These are phyloP conservation scores for Passerina amoena DNA, from an alignment of 2,113 vertebrate species.

Conservation along the genomic window DNA sequence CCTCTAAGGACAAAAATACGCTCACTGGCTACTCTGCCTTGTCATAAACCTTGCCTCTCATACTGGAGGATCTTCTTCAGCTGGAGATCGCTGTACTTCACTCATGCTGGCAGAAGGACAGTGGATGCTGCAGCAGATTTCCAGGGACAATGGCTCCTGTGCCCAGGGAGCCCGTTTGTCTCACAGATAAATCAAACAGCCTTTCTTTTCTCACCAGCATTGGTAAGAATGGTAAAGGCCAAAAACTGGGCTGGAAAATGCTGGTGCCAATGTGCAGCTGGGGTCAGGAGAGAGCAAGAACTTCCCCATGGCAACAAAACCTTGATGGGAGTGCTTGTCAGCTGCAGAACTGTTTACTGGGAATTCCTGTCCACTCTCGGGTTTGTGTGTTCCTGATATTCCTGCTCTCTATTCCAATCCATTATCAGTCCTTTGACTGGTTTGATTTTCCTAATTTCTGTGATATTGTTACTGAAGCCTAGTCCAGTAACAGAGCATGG, in stretches of 20 bases:
- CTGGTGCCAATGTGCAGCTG: background rate
- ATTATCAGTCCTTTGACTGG: background rate
- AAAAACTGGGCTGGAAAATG: background rate
- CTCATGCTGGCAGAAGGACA: background rate
- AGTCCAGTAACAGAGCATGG: background rate
- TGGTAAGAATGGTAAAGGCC: background rate
- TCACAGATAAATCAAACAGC: background rate
- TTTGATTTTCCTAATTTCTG: background rate
- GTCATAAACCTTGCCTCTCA: background rate
- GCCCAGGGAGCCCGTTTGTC: background rate
- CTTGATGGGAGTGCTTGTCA: background rate
- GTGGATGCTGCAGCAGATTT: background rate
- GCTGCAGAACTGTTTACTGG: background rate
- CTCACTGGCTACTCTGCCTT: background rate
- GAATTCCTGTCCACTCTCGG: background rate
- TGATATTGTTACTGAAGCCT: background rate
- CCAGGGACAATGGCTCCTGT: background rate
- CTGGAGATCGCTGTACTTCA: background rate
- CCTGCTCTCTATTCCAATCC: background rate
- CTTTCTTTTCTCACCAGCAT: background rate
- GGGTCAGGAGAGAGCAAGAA: background rate
- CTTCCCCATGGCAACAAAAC: background rate
- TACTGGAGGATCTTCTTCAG: background rate
- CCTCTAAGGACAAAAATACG: background rate
- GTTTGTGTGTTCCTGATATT: background rate